phyloP scores from a whole-genome alignment of 2,888 invertebrate genomes.

The Metopia argyrocephala region DNA sequence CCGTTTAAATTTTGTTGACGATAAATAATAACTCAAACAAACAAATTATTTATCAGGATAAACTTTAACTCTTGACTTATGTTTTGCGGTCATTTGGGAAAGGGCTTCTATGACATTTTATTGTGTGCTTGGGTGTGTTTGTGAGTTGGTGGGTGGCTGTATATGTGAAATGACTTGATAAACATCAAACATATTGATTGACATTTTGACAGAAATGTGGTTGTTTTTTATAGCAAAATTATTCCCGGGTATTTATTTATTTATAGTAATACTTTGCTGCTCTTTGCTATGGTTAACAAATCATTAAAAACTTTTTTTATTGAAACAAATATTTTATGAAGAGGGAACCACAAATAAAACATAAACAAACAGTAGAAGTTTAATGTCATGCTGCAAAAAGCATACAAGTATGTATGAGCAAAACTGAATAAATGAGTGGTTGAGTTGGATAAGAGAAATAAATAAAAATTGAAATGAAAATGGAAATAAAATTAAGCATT shows the following conservation, averaged over 20 bases:
- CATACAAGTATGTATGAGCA: not conserved
- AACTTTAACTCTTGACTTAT: conserved; percentile 46
- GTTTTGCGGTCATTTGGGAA: conserved; percentile 3
- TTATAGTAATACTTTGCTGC: not conserved
- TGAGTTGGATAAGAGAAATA: not conserved
- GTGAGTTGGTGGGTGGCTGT: not conserved
- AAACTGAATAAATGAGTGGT: not conserved
- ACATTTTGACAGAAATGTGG: conserved; percentile 59
- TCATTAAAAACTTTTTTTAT: conserved; percentile 33
- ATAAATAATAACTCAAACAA: not conserved
- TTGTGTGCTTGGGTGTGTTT: not conserved
- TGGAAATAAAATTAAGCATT: not conserved
- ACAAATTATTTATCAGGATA: conserved; percentile 29
- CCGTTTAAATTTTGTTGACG: not conserved
- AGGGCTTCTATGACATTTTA: conserved; percentile 16
- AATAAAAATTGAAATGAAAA: not conserved
- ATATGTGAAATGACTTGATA: not conserved
- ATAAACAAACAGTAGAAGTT: not conserved
- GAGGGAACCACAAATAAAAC: not conserved
- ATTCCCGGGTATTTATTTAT: conserved; percentile 20
- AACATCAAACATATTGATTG: conserved; percentile 30
- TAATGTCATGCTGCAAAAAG: not conserved
- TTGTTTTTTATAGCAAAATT: conserved; percentile 43
- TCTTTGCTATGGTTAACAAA: conserved; percentile 36
- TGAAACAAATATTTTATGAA: conserved; percentile 20